Evolutionary conservation across 2,888 invertebrate genomes (phyloP), one percentile per base, ranked within the genome.

Genomic region (Glaucopsyche alexis): DNA sequence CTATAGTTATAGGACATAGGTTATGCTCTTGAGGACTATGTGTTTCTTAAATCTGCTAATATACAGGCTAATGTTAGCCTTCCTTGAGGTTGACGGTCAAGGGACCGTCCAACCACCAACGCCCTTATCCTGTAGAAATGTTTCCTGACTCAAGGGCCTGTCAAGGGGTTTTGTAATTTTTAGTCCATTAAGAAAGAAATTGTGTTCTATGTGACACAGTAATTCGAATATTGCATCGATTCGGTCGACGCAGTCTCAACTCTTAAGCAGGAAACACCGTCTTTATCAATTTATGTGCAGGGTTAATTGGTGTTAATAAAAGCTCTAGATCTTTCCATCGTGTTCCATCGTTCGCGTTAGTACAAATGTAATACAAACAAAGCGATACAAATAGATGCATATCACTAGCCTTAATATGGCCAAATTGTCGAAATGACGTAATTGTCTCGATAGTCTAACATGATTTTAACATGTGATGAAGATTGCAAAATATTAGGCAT

Each of bases 261-360:
- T 65, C 71, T 72, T 76, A 76, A 72, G 75, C 77, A 60, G 60
- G 38, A 60, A 60, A 60, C 19, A 55, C 29, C 29, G 60, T 13
- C 29, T 60, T 80, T 81, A 82, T 84, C 80, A 80, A 80, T 82
- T 83, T 81, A 82, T 79, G 78, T 80, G 77, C 75, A 75, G 78
- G 83, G 84, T 81, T 81, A 83, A 84, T 81, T 80, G 82, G 75
- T 77, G 83, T 83, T 80, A 84, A 84, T 74, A 74, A 77, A 78
- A 77, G 66, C 71, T 77, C 76, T 73, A 75, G 77, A 77, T 73
- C 72, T 73, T 75, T 75, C 76, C 52, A 73, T 55, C 50, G 13
- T 29, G 60, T 38, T 60, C 60, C 29, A 60, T 60, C 60, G 60
- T 13, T 38, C 19, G 29, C 60, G 60, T 13, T 38, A 60, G 29